Conservation (phyloP, 2,888 invertebrate species). For the Chaetogeoica ovagalla region DNA sequence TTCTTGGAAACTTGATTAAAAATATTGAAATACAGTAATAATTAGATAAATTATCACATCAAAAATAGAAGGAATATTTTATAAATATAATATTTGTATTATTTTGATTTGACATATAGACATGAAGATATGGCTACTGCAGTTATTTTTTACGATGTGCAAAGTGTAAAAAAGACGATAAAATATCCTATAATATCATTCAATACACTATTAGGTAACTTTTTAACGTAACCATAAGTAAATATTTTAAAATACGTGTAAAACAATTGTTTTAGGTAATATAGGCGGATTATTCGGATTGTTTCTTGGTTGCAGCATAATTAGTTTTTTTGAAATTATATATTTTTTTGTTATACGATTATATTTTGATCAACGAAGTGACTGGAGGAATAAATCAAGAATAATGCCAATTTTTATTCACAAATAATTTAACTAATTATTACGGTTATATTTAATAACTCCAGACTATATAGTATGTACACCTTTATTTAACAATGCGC, state of each 20-base stretch:
- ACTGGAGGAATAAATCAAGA: constrained; percentile 8
- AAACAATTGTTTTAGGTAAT: constrained; percentile 54
- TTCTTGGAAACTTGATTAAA: constrained; percentile 44
- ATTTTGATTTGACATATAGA: neutral
- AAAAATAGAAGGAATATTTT: neutral
- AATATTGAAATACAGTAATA: constrained; percentile 23
- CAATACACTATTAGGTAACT: constrained; percentile 51
- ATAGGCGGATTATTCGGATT: constrained; percentile 56
- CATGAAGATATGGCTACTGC: constrained; percentile 14
- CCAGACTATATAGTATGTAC: too few species aligned
- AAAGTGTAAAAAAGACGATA: too few species aligned
- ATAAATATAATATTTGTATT: neutral
- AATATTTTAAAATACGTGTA: too few species aligned
- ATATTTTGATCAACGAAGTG: constrained; percentile 42
- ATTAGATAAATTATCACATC: neutral
- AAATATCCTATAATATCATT: constrained; percentile 54
- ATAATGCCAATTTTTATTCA: constrained; percentile 27
- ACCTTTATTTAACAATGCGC: too few species aligned
- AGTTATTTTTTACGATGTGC: too few species aligned
- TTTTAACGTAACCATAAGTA: neutral
- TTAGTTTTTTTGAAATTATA: constrained; percentile 56
- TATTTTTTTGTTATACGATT: constrained; percentile 55
- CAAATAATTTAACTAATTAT: neutral
- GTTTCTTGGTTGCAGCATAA: constrained; percentile 56
- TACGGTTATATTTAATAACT: neutral